Evolutionary conservation across 2,113 vertebrate genomes (phyloP).

Genomic region (Anarhynchus alexandrinus): DNA sequence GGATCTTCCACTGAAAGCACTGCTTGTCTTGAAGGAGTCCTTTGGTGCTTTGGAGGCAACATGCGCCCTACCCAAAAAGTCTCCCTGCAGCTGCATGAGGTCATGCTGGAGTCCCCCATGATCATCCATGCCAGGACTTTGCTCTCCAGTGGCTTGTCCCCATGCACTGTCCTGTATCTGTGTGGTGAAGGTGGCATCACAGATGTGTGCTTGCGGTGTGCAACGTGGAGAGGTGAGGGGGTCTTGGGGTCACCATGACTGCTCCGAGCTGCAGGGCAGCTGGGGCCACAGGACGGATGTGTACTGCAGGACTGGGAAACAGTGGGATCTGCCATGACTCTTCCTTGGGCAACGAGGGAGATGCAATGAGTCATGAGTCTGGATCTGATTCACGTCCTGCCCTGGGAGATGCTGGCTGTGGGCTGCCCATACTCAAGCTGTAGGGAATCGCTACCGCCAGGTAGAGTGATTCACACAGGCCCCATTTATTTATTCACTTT

Average conservation of each 20-base stretch:
- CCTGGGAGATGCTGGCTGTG: neutral
- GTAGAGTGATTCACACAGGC: neutral
- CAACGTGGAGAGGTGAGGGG: accelerated
- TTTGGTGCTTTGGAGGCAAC: neutral
- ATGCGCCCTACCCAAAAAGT: neutral
- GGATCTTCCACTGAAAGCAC: neutral
- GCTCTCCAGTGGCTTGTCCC: neutral
- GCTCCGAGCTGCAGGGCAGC: neutral
- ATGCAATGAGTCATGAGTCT: neutral
- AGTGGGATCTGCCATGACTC: neutral
- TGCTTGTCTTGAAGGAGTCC: neutral
- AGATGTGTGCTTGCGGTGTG: neutral
- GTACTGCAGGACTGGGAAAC: neutral
- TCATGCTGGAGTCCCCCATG: neutral
- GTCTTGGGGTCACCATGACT: neutral
- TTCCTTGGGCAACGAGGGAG: neutral
- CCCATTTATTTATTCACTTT: too few species aligned
- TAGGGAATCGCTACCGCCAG: neutral
- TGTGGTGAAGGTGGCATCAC: neutral
- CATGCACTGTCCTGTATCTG: accelerated
- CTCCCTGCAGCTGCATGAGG: neutral
- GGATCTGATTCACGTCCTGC: neutral
- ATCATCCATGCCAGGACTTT: accelerated
- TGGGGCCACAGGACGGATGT: neutral
- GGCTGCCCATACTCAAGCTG: neutral